phyloP scores from a whole-genome alignment of 1,140 invertebrate genomes.

The Lanistes nyassanus region DNA sequence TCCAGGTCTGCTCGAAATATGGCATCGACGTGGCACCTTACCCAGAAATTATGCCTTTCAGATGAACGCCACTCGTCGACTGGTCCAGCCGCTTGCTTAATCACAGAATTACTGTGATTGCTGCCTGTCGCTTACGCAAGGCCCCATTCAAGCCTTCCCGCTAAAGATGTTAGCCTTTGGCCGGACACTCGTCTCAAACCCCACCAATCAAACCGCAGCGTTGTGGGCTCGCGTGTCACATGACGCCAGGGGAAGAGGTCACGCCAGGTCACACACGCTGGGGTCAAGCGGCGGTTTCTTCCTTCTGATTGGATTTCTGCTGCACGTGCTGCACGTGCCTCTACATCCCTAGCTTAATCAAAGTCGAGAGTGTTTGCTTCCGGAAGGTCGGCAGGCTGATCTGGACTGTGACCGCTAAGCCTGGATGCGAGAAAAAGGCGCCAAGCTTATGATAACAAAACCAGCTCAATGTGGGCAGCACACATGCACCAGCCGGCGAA shows the following conservation, averaged over 20 bases:
- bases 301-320: constrained; percentile 22
- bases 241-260: constrained; percentile 1
- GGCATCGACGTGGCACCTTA: background rate
- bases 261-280: constrained; percentile 10
- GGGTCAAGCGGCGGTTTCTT: constrained; percentile 17
- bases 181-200: constrained; percentile 6
- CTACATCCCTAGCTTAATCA: constrained; percentile 2
- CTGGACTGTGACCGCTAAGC: too few relatives aligned
- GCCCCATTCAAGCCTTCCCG: background rate
- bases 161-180: constrained; percentile 15
- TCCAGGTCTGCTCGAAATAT: background rate
- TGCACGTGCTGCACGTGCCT: constrained; percentile 17
- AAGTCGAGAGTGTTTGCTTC: background rate
- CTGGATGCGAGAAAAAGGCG: too few relatives aligned
- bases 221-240: constrained; percentile 9
- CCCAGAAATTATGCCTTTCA: background rate
- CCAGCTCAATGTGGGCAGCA: too few relatives aligned
- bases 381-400: too few relatives aligned
- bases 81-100: background rate
- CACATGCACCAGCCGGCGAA: too few relatives aligned
- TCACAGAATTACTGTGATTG: background rate
- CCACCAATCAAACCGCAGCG: constrained; percentile 27
- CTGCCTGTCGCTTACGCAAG: constrained; percentile 4
- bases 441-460: too few relatives aligned
- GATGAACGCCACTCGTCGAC: background rate